Conservation (phyloP, 2,113 vertebrate genomes). For the Varanus salvator region DNA sequence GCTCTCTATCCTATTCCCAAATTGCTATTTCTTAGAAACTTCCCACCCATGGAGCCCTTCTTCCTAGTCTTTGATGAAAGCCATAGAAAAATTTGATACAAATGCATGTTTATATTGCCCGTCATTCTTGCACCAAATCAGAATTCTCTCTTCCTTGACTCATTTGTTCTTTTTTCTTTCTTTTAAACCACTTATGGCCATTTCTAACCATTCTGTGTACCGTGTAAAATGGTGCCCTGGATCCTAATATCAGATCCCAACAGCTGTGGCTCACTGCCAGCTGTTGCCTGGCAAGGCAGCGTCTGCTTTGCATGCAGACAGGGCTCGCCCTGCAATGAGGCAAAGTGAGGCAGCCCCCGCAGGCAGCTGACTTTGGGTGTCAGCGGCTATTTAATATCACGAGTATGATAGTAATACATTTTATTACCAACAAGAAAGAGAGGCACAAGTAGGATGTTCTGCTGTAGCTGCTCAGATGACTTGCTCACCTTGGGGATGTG, state of each 20-base stretch:
- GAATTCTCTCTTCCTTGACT: background rate
- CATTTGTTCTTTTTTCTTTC: background rate
- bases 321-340: too few relatives aligned
- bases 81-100: background rate
- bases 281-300: background rate
- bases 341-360: too few relatives aligned
- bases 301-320: background rate
- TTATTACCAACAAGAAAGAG: too few relatives aligned
- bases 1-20: background rate
- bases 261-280: background rate
- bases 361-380: too few relatives aligned
- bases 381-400: too few relatives aligned
- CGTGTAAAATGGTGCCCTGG: background rate
- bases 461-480: too few relatives aligned
- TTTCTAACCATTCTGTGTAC: background rate
- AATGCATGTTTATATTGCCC: background rate
- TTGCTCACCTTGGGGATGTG: too few relatives aligned
- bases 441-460: too few relatives aligned
- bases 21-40: background rate
- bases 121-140: background rate
- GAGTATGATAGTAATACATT: too few relatives aligned
- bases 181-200: too few relatives aligned
- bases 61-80: slow-evolving; percentile 4
- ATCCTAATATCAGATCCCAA: background rate
- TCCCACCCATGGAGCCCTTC: background rate